A percentile compares a stretch with the other conserved stretches of the same genome.
phyloP scores from a whole-genome alignment of 2,888 invertebrate species.

The Colostygia pectinataria region DNA sequence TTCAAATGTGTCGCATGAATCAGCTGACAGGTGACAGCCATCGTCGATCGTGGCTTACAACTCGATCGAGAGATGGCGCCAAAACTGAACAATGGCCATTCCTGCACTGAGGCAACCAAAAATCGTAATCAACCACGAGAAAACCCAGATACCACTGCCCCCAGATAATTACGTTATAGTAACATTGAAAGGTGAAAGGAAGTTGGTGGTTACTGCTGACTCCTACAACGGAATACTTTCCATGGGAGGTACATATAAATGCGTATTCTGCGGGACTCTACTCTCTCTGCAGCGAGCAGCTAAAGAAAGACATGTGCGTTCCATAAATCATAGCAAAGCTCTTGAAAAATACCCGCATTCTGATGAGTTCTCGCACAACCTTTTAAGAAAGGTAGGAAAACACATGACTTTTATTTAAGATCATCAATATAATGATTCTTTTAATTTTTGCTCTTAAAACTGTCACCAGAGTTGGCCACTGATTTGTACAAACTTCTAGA shows the following conservation, averaged over 20 bases:
- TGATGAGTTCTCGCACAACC: slow-evolving; percentile 52
- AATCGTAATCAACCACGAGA: slow-evolving; percentile 11
- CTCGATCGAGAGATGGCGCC: too few species aligned
- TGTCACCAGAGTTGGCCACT: too few species aligned
- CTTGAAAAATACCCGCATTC: slow-evolving; percentile 50
- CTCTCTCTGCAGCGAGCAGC: slow-evolving; percentile 40
- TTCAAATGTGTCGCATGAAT: too few species aligned
- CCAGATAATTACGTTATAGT: slow-evolving; percentile 50
- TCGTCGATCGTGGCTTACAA: too few species aligned
- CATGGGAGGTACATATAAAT: slow-evolving; percentile 48
- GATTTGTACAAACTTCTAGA: neutral
- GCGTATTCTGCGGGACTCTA: slow-evolving; percentile 53
- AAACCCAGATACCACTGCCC: slow-evolving; percentile 12
- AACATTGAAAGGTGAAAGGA: slow-evolving; percentile 51
- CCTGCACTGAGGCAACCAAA: slow-evolving; percentile 56
- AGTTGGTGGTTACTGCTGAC: slow-evolving; percentile 59
- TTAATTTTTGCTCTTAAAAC: too few species aligned
- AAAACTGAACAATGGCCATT: slow-evolving; percentile 43
- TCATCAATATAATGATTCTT: too few species aligned
- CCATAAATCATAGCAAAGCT: slow-evolving; percentile 42
- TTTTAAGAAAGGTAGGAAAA: slow-evolving; percentile 55
- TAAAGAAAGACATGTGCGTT: slow-evolving; percentile 53
- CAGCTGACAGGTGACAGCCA: too few species aligned
- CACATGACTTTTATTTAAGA: too few species aligned
- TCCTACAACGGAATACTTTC: slow-evolving; percentile 60